Evolutionary conservation across 2,113 vertebrate species (phyloP).

Genomic region (Puntigrus tetrazona): DNA sequence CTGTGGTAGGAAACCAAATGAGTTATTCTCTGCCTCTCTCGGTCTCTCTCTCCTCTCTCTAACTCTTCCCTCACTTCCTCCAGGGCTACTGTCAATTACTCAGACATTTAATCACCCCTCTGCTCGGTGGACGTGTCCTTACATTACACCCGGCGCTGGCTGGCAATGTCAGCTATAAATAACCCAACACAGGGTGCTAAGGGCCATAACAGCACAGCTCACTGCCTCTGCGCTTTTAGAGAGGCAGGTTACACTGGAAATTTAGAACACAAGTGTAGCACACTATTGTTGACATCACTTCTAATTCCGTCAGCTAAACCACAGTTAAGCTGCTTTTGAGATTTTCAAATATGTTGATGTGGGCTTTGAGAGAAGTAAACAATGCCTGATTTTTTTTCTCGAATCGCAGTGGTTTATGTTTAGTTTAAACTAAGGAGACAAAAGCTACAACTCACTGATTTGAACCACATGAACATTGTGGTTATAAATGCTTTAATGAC

Average conservation of each 20-base stretch:
- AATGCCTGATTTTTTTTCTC: not conserved
- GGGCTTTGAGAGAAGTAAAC: slow-evolving; percentile 14
- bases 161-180: slow-evolving; percentile 64
- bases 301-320: slow-evolving; percentile 30
- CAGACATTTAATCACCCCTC: slow-evolving; percentile 60
- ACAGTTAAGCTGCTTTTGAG: slow-evolving; percentile 18
- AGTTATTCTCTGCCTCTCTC: slow-evolving; percentile 24
- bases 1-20: slow-evolving; percentile 11
- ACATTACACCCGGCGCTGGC: slow-evolving; percentile 58
- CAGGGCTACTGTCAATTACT: slow-evolving; percentile 56
- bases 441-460: not conserved
- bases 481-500: not conserved
- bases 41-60: slow-evolving; percentile 4
- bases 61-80: slow-evolving; percentile 38
- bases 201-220: slow-evolving; percentile 45
- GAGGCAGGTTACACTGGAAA: slow-evolving; percentile 38
- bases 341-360: not conserved
- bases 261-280: slow-evolving; percentile 32
- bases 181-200: slow-evolving; percentile 52
- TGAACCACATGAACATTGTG: not conserved
- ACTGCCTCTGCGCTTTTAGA: slow-evolving; percentile 37
- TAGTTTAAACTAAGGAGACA: not conserved
- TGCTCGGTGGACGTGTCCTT: slow-evolving; percentile 59
- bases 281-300: slow-evolving; percentile 8
- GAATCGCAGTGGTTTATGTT: no score